Conservation (phyloP, 2,797 vertebrate species). For the Dryobates pubescens region DNA sequence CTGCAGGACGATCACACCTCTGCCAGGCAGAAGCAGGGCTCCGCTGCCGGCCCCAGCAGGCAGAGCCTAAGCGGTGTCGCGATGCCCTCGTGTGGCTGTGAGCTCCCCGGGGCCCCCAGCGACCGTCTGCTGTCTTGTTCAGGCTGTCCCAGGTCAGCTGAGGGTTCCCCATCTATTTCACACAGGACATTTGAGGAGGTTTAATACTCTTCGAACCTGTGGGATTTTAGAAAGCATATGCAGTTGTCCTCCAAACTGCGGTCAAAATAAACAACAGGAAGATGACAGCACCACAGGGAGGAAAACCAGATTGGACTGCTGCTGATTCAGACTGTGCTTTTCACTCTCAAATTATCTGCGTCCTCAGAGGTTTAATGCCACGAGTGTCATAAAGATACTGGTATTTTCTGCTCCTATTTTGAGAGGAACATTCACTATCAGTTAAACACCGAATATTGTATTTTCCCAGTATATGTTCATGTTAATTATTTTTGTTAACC, state of each 20-base stretch:
- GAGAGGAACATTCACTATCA: not conserved
- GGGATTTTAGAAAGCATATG: accelerated
- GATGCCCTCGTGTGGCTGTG: not conserved
- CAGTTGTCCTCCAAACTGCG: not conserved
- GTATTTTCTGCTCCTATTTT: not conserved
- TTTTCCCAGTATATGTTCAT: not conserved
- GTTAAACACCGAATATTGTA: not conserved
- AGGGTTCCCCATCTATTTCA: accelerated
- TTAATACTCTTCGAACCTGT: accelerated
- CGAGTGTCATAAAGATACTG: not conserved
- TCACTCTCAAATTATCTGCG: accelerated
- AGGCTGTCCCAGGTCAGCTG: not conserved
- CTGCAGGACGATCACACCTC: not conserved
- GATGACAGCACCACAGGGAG: accelerated
- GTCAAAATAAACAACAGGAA: accelerated
- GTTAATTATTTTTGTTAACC: accelerated
- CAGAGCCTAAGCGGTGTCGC: not conserved
- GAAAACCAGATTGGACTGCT: accelerated
- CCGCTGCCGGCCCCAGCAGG: not conserved
- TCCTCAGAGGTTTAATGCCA: not conserved
- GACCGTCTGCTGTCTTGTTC: not conserved
- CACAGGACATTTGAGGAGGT: accelerated
- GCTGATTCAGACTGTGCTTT: not conserved
- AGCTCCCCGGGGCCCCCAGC: not conserved
- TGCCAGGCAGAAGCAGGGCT: not conserved